A percentile compares a stretch with the other conserved stretches of the same genome.
These are phyloP conservation scores for Amphipyra tragopoginis DNA, from an alignment of 2,888 invertebrate species.

Conservation along the genomic window DNA sequence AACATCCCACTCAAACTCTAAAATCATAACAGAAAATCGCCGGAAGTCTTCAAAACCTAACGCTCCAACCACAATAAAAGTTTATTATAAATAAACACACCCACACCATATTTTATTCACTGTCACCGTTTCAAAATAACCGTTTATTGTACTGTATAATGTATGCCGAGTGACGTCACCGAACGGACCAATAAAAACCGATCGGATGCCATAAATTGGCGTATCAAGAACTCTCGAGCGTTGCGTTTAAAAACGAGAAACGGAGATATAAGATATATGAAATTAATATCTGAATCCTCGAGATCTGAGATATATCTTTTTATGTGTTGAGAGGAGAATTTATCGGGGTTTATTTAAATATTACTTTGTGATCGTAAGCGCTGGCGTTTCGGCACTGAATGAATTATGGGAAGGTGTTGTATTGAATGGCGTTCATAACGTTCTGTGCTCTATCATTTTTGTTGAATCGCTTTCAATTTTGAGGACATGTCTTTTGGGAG, in stretches of 20 bases:
- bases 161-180: conserved; percentile 54
- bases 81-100: conserved; percentile 50
- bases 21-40: conserved; percentile 25
- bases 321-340: conserved; percentile 60
- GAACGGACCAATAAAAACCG: conserved; percentile 53
- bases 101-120: conserved; percentile 43
- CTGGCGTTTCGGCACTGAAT: conserved; percentile 43
- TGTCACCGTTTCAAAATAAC: conserved; percentile 48
- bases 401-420: conserved; percentile 45
- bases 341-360: conserved; percentile 63
- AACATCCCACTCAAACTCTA: conserved; percentile 29
- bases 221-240: conserved; percentile 66
- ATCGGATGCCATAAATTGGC: conserved; percentile 72
- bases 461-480: conserved; percentile 30
- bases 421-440: conserved; percentile 24
- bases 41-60: conserved; percentile 38
- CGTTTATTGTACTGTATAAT: conserved; percentile 37
- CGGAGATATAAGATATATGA: conserved; percentile 67
- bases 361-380: conserved; percentile 54
- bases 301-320: conserved; percentile 66
- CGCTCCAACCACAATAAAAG: conserved; percentile 42
- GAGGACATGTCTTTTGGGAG: conserved; percentile 9
- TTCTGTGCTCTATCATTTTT: conserved; percentile 17
- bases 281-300: conserved; percentile 68
- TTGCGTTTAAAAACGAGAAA: conserved; percentile 39